Conservation (phyloP, 2,113 vertebrate genomes). For the Toxotes jaculatrix region DNA sequence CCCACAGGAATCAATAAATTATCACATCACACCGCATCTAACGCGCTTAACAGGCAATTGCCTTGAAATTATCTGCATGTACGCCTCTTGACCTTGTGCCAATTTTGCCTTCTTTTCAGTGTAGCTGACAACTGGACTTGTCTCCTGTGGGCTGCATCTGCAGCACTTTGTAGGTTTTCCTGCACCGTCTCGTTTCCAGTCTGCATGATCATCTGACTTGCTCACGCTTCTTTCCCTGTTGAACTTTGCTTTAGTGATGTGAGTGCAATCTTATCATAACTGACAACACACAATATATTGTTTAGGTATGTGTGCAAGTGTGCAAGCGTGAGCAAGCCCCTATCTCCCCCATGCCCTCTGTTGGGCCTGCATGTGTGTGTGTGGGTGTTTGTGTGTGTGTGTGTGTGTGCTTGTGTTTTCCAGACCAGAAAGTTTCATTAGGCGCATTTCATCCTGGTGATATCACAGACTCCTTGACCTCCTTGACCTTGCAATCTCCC, state of each 20-base stretch:
- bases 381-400: constrained; percentile 6
- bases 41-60: constrained; percentile 34
- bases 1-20: constrained; percentile 45
- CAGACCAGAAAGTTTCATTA: constrained; percentile 61
- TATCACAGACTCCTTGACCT: constrained; percentile 69
- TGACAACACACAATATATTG: not conserved
- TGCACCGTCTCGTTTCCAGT: not conserved
- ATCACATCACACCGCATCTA: constrained; percentile 41
- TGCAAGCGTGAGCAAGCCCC: not conserved
- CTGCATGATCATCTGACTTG: not conserved
- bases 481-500: constrained; percentile 56
- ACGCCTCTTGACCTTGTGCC: constrained; percentile 6
- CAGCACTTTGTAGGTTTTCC: no score
- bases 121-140: no score
- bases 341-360: not conserved
- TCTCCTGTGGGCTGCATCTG: no score
- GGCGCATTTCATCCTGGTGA: constrained; percentile 64
- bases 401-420: constrained; percentile 14
- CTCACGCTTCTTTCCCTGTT: not conserved
- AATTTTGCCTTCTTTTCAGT: no score
- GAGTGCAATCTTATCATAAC: not conserved
- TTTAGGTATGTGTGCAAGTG: not conserved
- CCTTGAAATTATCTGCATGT: constrained; percentile 28
- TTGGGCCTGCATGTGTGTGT: constrained; percentile 11
- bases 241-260: not conserved